These are phyloP conservation scores for Platalea minor DNA, from an alignment of 2,797 vertebrate genomes.

Conservation along the genomic window DNA sequence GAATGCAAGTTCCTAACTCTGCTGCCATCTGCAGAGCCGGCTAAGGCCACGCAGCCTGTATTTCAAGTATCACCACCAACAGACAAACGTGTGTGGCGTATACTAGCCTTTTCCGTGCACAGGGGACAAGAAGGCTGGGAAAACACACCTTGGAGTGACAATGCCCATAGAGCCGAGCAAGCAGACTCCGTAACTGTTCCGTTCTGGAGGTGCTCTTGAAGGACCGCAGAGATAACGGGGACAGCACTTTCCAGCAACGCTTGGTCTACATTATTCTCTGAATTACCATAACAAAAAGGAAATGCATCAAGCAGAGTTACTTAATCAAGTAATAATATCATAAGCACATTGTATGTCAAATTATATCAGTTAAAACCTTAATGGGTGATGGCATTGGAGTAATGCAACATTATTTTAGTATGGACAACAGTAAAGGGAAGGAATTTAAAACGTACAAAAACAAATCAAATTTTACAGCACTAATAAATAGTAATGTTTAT, in stretches of 20 bases:
- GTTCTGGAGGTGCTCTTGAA: slow-evolving; percentile 27
- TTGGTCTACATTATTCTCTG: slow-evolving; percentile 31
- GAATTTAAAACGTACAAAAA: not conserved
- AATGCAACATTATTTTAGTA: not conserved
- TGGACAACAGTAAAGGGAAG: not conserved
- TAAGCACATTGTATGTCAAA: not conserved
- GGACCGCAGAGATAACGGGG: not conserved
- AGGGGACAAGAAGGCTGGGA: not conserved
- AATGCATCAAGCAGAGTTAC: not conserved
- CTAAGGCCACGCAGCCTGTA: not conserved
- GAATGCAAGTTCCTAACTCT: not conserved
- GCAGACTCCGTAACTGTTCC: slow-evolving; percentile 43
- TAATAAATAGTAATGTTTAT: not conserved
- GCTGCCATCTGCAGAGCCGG: slow-evolving; percentile 61
- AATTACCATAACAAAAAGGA: not conserved
- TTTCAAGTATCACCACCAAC: not conserved
- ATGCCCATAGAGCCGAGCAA: slow-evolving; percentile 70
- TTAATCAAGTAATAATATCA: not conserved
- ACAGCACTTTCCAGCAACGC: slow-evolving; percentile 29
- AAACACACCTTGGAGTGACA: slow-evolving; percentile 71
- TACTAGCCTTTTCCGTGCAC: not conserved
- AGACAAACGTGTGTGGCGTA: not conserved
- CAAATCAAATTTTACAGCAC: not conserved
- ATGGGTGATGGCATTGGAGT: not conserved
- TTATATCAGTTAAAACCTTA: not conserved